These are phyloP conservation scores for Barypeithes pellucidus DNA, from an alignment of 2,888 invertebrate species.

Conservation along the genomic window DNA sequence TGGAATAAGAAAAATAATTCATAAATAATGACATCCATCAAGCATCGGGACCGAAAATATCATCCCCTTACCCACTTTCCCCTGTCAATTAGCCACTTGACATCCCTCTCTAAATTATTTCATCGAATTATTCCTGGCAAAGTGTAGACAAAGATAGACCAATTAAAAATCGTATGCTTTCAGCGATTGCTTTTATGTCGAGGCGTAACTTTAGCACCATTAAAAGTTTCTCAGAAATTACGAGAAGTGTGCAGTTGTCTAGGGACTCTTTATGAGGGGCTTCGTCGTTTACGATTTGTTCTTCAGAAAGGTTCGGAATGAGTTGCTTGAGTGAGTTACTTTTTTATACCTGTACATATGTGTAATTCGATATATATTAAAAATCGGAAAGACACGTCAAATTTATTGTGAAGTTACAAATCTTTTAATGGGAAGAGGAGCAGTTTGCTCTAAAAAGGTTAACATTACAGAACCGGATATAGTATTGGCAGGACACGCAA, in stretches of 20 bases:
- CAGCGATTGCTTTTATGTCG: slow-evolving; percentile 5
- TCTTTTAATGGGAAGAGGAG: too few relatives aligned
- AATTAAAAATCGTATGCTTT: slow-evolving; percentile 24
- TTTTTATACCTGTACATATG: too few relatives aligned
- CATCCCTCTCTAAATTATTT: slow-evolving; percentile 26
- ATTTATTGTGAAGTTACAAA: too few relatives aligned
- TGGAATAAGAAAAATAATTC: background rate
- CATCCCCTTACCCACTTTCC: background rate
- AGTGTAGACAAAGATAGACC: slow-evolving; percentile 17
- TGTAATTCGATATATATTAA: too few relatives aligned
- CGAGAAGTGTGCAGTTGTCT: background rate
- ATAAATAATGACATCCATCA: slow-evolving; percentile 7
- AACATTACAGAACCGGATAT: too few relatives aligned
- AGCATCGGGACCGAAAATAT: background rate
- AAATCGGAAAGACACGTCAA: too few relatives aligned
- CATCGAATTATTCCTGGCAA: slow-evolving; percentile 23
- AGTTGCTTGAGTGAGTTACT: too few relatives aligned
- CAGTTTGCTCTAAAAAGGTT: too few relatives aligned
- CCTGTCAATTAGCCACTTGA: slow-evolving; percentile 15
- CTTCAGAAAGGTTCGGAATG: too few relatives aligned
- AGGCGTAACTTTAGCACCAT: slow-evolving; percentile 18
- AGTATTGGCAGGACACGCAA: too few relatives aligned
- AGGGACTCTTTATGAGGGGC: background rate
- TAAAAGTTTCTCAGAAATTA: slow-evolving; percentile 22
- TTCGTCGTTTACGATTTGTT: background rate